Evolutionary conservation across 2,113 vertebrate genomes (phyloP), one percentile per base, ranked within the genome.

Genomic region (Etia nguti): DNA sequence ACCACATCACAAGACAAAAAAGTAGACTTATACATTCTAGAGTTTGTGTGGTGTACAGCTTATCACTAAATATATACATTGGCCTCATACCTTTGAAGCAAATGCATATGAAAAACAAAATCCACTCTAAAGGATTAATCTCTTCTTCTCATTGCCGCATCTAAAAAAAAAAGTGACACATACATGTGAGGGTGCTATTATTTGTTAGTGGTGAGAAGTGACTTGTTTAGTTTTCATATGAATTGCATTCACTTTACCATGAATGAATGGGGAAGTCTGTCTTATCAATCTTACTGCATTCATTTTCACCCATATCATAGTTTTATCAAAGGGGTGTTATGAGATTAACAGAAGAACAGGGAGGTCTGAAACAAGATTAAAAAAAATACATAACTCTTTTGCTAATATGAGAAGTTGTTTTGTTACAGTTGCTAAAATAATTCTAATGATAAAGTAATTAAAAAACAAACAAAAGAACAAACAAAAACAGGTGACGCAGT

Each of bases 121-220:
- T 2, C 83, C 70, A 57, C 13, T 59, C 82, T 2, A 31, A 54
- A 55, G 55, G 11, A 5, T 34, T 34, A 92, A 94, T 95, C 50
- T 80, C 8, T 4, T 59, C 55, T 90, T 59, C 59, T 90, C 54
- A 6, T 6, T 55, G 50, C 20, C 1, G 20, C 50, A 54, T n/a
- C 20, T 54, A 9, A 50, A 20, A 50, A 4, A 50, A 50, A 50
- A 50, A 50, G 18, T 50, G 18, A 50, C 48, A 50, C 48, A 20
- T 1, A 50, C 9, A 50, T 20, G 8, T 50, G 20, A 20, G 48
- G 4, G 8, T 57, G 55, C 12, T 26, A 13, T 26, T 57, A 15
- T 3, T 26, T 57, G 11, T 26, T 15, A 7, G 6, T 4, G 55
- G 2, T 24, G 6, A 57, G 55, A 57, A 57, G 55, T 57, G 22